Evolutionary conservation across 2,797 vertebrate species (phyloP).

Genomic region (Trichosurus vulpecula): DNA sequence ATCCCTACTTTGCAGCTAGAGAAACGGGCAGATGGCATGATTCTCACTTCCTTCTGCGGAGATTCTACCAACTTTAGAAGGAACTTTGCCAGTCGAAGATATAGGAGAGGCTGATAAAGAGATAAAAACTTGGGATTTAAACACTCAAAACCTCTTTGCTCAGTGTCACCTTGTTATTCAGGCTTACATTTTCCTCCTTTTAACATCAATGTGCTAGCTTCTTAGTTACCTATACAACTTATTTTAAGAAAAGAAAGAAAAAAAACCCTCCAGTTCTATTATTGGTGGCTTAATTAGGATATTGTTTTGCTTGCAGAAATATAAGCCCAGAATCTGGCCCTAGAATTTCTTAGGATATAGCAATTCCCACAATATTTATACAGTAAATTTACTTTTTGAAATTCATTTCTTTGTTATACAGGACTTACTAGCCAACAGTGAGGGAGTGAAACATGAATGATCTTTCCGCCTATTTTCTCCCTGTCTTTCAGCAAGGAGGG

Average conservation of each 20-base stretch:
- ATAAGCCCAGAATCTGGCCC: not conserved
- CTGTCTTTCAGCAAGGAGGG: not conserved
- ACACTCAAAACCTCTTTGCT: not conserved
- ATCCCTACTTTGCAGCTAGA: not conserved
- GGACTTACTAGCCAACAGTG: not conserved
- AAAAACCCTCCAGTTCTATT: not conserved
- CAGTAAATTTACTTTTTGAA: not conserved
- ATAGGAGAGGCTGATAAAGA: slow-evolving; percentile 3
- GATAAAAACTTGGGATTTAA: not conserved
- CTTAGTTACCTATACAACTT: not conserved
- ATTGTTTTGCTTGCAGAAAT: not conserved
- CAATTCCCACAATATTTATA: not conserved
- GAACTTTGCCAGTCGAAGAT: slow-evolving; percentile 42
- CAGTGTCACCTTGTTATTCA: not conserved
- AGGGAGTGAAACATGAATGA: not conserved
- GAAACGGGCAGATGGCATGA: not conserved
- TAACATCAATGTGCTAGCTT: not conserved
- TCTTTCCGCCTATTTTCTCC: not conserved
- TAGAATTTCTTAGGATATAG: not conserved
- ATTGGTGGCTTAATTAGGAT: not conserved
- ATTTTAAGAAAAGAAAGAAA: not conserved
- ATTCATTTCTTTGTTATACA: not conserved
- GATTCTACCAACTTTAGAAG: slow-evolving; percentile 25
- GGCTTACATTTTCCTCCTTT: not conserved
- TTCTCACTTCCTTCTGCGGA: not conserved